phyloP scores from a whole-genome alignment of 1,140 invertebrate genomes.

The Theocolax elegans region DNA sequence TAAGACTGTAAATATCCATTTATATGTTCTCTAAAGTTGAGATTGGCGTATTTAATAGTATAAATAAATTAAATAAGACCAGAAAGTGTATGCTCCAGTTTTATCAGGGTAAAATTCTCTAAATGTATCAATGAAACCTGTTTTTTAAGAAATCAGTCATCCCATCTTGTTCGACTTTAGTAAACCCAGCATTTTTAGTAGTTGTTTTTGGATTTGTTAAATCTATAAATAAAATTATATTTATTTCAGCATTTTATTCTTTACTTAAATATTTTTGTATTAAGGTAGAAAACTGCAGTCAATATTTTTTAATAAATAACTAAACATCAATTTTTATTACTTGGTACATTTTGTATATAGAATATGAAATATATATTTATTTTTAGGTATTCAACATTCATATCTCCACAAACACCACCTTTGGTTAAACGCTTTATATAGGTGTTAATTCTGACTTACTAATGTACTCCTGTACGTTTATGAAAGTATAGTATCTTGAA shows the following conservation, averaged over 20 bases:
- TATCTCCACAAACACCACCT: constrained; percentile 96
- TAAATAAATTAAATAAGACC: constrained; percentile 89
- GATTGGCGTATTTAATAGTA: too few relatives aligned
- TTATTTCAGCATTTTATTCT: not conserved
- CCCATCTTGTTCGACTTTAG: constrained; percentile 89
- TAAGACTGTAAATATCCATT: constrained; percentile 89
- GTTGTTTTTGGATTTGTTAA: constrained; percentile 95
- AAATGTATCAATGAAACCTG: constrained; percentile 90
- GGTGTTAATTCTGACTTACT: too few relatives aligned
- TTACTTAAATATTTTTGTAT: not conserved
- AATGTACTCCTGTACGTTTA: too few relatives aligned
- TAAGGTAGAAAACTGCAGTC: not conserved
- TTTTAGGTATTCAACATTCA: constrained; percentile 96
- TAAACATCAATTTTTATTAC: too few relatives aligned
- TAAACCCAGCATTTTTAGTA: constrained; percentile 94
- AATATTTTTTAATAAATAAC: too few relatives aligned
- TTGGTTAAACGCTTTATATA: too few relatives aligned
- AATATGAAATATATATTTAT: constrained; percentile 79
- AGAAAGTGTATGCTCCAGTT: constrained; percentile 90
- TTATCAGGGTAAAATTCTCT: constrained; percentile 88
- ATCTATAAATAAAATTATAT: constrained; percentile 75
- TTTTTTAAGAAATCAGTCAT: constrained; percentile 85
- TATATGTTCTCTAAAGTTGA: constrained; percentile 87
- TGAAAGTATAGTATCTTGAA: too few relatives aligned
- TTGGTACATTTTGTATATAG: not conserved